Evolutionary conservation across 2,888 invertebrate species (phyloP).

Genomic region (Agrochola macilenta): DNA sequence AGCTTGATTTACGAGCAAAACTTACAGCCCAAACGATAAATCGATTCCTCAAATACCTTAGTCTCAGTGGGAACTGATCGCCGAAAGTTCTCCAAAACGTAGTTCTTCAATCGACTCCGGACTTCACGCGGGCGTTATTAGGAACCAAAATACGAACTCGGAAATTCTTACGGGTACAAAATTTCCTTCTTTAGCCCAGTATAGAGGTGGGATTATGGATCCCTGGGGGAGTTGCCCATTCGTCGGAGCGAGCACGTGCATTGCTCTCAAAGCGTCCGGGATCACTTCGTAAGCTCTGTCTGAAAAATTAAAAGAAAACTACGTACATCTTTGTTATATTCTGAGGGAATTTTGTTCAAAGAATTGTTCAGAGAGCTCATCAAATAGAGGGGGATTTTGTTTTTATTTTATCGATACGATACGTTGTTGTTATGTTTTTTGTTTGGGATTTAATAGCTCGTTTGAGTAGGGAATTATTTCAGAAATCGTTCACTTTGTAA

Average conservation of each 20-base stretch:
- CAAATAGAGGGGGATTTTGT: slow-evolving; percentile 19
- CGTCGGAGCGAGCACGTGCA: slow-evolving; percentile 68
- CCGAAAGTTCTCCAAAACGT: slow-evolving; percentile 48
- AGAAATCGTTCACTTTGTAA: neutral
- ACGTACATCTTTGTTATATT: slow-evolving; percentile 54
- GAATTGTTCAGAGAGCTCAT: slow-evolving; percentile 53
- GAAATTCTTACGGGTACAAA: slow-evolving; percentile 64
- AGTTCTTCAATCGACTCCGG: slow-evolving; percentile 54
- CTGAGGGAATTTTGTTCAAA: slow-evolving; percentile 41
- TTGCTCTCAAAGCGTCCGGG: slow-evolving; percentile 70
- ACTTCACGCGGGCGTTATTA: slow-evolving; percentile 58
- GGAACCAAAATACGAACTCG: slow-evolving; percentile 56
- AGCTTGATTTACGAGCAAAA: slow-evolving; percentile 62
- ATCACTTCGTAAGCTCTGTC: slow-evolving; percentile 71
- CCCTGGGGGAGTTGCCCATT: slow-evolving; percentile 65
- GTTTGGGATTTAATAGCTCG: neutral
- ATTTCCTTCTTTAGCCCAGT: slow-evolving; percentile 62
- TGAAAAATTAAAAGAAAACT: slow-evolving; percentile 75
- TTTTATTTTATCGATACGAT: slow-evolving; percentile 33
- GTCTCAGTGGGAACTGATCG: slow-evolving; percentile 50
- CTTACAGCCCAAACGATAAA: slow-evolving; percentile 52
- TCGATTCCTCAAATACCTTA: slow-evolving; percentile 58
- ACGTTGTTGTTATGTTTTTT: slow-evolving; percentile 11
- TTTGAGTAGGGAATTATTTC: slow-evolving; percentile 9
- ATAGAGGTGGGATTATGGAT: slow-evolving; percentile 72